Evolutionary conservation across 2,888 invertebrate genomes (phyloP), one percentile per base, ranked within the genome.

Genomic region (Ligdia adustata): DNA sequence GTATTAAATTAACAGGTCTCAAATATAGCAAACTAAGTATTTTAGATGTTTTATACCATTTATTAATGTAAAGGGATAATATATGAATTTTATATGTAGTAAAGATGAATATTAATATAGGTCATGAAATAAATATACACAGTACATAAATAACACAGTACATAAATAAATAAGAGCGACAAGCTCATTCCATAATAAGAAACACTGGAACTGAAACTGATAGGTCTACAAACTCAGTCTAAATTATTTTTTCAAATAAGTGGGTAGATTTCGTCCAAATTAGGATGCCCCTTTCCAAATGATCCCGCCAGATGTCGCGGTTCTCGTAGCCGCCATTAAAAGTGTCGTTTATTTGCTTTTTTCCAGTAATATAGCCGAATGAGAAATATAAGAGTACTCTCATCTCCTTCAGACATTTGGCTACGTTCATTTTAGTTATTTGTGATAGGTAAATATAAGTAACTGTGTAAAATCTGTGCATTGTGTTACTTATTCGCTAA

Each of bases 301-400:
- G 62, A 60, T 60, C 55, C 57, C 22, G 55, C 39, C 72, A 74
- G 71, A 72, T 74, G 71, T 62, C 65, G 61, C 58, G 48, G 55
- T 55, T 60, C 60, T 48, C 57, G 57, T 50, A 57, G 58, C 51
- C 46, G 42, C 48, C 56, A 74, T 72, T 72, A 70, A 69, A 66
- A 65, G 38, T 64, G 61, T 60, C 59, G 57, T 66, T 64, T 64
- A 62, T 62, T 50, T 63, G 59, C 64, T 67, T 72, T 55, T 72
- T 71, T 70, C 52, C 50, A 48, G 57, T 51, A 56, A 60, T 60
- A 58, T 57, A 55, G 49, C 60, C 20, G 47, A 51, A 57, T 57
- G 54, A 60, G 45, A 55, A 53, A 60, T 50, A 46, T 57, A 41
- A 51, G 44, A 48, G 57, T 34, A 15, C 39, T 45, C 35, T 49